These are phyloP conservation scores for Ophion slaviceki DNA, from an alignment of 2,888 invertebrate genomes.

Conservation along the genomic window DNA sequence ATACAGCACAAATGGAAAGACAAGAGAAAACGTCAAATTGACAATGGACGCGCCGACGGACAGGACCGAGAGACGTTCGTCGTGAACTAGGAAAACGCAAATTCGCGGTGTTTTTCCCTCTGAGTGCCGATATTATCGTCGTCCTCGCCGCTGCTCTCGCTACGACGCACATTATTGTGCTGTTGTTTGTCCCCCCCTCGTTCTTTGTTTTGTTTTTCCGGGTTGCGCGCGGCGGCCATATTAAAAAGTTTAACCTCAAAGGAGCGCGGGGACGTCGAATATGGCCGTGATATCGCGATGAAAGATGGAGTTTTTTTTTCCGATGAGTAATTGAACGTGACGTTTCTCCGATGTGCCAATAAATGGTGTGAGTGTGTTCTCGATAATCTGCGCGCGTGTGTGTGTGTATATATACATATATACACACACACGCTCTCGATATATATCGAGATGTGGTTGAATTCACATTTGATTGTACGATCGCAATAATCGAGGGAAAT, in stretches of 20 bases:
- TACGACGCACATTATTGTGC: background rate
- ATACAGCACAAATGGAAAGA: background rate
- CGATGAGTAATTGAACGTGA: background rate
- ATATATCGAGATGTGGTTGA: too few relatives aligned
- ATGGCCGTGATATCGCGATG: background rate
- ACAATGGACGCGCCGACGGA: background rate
- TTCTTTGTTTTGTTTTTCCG: background rate
- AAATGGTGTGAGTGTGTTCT: background rate
- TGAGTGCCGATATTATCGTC: background rate
- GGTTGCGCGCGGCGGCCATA: background rate
- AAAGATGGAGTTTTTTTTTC: background rate
- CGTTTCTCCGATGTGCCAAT: conserved; percentile 2
- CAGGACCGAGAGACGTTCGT: background rate
- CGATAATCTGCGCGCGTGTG: too few relatives aligned
- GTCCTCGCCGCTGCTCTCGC: background rate
- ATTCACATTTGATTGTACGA: too few relatives aligned
- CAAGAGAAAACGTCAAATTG: background rate
- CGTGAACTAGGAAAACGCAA: background rate
- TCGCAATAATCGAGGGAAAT: too few relatives aligned
- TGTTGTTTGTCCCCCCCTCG: background rate
- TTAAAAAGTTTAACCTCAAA: background rate
- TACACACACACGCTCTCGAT: too few relatives aligned
- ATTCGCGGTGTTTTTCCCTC: background rate
- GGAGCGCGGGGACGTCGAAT: background rate
- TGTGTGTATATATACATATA: too few relatives aligned